Conservation (phyloP, 1,140 invertebrate species). For the Drosophila tristis region DNA sequence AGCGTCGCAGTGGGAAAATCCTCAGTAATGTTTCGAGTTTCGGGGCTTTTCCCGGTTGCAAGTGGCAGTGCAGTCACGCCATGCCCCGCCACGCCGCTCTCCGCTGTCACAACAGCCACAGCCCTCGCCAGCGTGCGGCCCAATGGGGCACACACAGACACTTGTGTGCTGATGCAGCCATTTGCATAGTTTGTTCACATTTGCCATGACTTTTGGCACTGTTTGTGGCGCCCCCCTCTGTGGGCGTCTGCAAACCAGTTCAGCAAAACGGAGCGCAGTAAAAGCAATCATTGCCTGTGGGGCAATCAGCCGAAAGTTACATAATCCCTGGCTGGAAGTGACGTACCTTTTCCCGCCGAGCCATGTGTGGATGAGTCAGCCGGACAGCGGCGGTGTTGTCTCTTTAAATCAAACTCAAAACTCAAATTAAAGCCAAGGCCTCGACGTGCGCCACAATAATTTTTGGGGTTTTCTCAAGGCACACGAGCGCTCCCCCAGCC, state of each 20-base stretch:
- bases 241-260: slow-evolving; percentile 70
- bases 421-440: slow-evolving; percentile 76
- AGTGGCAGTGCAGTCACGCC: too few species aligned
- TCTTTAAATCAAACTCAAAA: slow-evolving; percentile 78
- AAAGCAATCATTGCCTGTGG: slow-evolving; percentile 73
- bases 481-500: slow-evolving; percentile 38
- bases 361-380: slow-evolving; percentile 42
- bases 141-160: slow-evolving; percentile 3
- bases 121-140: slow-evolving; percentile 4
- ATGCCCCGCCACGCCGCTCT: not conserved
- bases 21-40: slow-evolving; percentile 16
- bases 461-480: slow-evolving; percentile 80
- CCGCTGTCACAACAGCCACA: not conserved
- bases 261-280: slow-evolving; percentile 51
- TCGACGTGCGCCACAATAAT: slow-evolving; percentile 73
- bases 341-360: slow-evolving; percentile 69
- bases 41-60: slow-evolving; percentile 27
- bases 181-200: slow-evolving; percentile 66
- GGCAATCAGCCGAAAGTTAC: slow-evolving; percentile 49
- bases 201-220: slow-evolving; percentile 55
- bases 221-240: slow-evolving; percentile 5
- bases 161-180: slow-evolving; percentile 7
- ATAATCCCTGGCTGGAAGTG: slow-evolving; percentile 62
- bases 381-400: slow-evolving; percentile 32
- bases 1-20: slow-evolving; percentile 25